phyloP scores from a whole-genome alignment of 2,113 vertebrate genomes.

The Merops nubicus region DNA sequence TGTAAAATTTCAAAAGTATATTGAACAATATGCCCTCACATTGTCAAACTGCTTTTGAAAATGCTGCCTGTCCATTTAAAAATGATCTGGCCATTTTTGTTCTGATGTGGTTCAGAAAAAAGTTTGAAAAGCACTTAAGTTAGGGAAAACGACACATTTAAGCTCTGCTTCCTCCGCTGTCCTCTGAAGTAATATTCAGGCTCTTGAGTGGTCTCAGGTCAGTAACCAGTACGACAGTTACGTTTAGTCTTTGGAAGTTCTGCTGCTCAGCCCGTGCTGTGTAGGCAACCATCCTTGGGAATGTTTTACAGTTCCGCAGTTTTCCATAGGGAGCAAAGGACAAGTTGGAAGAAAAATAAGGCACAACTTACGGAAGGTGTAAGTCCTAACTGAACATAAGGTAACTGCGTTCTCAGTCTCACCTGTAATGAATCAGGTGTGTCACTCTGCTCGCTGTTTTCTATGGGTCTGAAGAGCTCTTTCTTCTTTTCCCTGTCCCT shows the following conservation, averaged over 20 bases:
- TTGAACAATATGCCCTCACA: background rate
- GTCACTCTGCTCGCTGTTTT: conserved; percentile 76
- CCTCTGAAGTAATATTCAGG: background rate
- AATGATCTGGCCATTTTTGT: background rate
- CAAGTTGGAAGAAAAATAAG: background rate
- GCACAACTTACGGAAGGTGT: background rate
- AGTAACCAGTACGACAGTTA: background rate
- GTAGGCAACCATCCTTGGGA: background rate
- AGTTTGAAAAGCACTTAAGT: background rate
- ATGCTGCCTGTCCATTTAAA: background rate
- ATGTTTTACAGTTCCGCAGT: background rate
- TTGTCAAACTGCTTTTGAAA: background rate
- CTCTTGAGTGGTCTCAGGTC: background rate
- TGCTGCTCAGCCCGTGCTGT: background rate
- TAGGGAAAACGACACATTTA: background rate
- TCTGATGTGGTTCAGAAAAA: background rate
- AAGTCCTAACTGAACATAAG: background rate
- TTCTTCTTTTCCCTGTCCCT: conserved; percentile 88
- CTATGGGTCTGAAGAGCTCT: conserved; percentile 87
- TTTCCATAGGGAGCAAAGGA: background rate
- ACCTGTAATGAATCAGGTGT: conserved; percentile 78
- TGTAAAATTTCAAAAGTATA: background rate
- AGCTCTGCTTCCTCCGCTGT: background rate
- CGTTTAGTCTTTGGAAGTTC: background rate
- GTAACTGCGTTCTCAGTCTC: background rate